These are phyloP conservation scores for Carcharodon carcharias DNA, from an alignment of 2,797 vertebrate species.

Conservation along the genomic window DNA sequence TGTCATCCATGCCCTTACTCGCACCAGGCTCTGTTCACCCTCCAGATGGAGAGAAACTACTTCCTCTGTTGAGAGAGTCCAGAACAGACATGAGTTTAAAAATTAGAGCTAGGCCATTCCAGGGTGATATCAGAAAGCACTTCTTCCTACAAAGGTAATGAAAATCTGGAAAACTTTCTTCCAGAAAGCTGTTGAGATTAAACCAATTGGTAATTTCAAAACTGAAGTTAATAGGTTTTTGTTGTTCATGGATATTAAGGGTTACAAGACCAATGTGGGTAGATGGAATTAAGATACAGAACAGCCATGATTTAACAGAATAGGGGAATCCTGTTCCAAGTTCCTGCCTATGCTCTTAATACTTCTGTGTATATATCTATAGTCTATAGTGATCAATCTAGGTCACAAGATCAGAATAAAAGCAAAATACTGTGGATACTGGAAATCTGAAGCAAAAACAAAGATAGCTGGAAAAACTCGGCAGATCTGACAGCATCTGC, in stretches of 20 bases:
- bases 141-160: neutral
- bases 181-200: neutral
- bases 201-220: neutral
- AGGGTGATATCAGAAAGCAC: neutral
- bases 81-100: neutral
- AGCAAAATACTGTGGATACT: too few species aligned
- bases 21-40: neutral
- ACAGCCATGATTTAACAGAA: neutral
- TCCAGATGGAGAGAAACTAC: neutral
- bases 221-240: neutral
- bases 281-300: neutral
- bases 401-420: neutral
- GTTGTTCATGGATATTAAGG: neutral
- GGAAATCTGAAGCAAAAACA: too few species aligned
- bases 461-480: too few species aligned
- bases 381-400: neutral
- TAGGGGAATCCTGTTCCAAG: neutral
- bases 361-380: neutral
- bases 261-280: neutral
- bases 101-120: neutral
- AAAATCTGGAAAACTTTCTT: neutral
- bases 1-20: neutral
- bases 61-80: neutral
- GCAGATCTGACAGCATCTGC: too few species aligned
- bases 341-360: neutral